A percentile compares a stretch with the other conserved stretches of the same genome.
phyloP scores from a whole-genome alignment of 2,888 invertebrate genomes.

The Doris montereyensis region DNA sequence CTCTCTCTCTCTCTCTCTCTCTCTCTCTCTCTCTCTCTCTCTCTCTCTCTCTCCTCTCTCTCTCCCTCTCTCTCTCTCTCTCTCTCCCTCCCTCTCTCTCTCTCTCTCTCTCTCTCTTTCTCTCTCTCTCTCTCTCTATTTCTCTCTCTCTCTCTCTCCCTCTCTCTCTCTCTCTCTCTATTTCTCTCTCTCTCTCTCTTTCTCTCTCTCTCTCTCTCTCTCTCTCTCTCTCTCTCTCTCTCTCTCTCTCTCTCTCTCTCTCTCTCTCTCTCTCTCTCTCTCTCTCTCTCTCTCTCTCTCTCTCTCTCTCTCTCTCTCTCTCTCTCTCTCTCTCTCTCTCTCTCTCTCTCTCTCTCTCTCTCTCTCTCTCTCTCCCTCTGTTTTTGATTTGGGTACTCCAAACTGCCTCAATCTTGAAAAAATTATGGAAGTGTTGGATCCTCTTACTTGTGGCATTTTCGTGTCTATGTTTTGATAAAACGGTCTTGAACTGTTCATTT shows the following conservation, averaged over 20 bases:
- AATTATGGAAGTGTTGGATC: too few species aligned
- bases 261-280: not conserved
- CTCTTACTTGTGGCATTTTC: too few species aligned
- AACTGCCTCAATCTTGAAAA: too few species aligned
- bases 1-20: not conserved
- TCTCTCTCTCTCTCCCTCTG: too few species aligned
- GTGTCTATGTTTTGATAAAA: too few species aligned
- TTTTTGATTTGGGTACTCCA: too few species aligned
- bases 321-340: not conserved
- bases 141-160: not conserved
- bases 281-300: not conserved
- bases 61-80: not conserved
- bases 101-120: not conserved
- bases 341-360: not conserved
- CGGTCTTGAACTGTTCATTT: too few species aligned
- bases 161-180: not conserved
- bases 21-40: not conserved
- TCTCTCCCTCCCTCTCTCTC: not conserved
- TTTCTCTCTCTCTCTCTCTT: not conserved
- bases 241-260: not conserved
- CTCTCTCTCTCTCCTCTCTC: not conserved
- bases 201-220: not conserved
- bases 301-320: not conserved
- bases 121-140: not conserved
- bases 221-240: not conserved